Evolutionary conservation across 2,113 vertebrate species (phyloP), one percentile per base, ranked within the genome.

Genomic region (Sylvicapra grimmia): DNA sequence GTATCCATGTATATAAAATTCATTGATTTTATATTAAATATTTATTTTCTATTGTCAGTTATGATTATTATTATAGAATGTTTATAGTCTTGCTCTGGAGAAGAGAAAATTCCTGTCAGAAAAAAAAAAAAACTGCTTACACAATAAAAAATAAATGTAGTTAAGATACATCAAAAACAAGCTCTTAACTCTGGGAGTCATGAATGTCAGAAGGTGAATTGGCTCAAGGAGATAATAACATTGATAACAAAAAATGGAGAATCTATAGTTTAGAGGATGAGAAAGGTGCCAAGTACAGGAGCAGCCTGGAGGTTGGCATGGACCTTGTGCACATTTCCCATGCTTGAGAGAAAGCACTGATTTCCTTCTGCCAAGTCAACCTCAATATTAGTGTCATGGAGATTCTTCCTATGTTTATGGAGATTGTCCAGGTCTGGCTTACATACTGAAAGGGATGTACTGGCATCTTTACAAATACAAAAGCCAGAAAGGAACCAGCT

Each of bases 371-470:
- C 93, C 96, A 97, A 91, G 36, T 94, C 53, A 18, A 40, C 25
- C 15, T 88, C 49, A 36, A 65, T 44, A 51, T 90, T 87, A 72
- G 68, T 79, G 33, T 88, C 31, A 33, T 65, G 77, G 63, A 82
- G 87, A 68, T 9, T 75, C 63, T 80, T 58, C 29, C 47, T 40
- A 5, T 90, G 72, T 97, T 88, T n/a, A 47, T 96, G 86, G 86
- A 90, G 58, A 82, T 54, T 96, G 63, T 91, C 92, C 75, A 94
- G 82, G 82, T 29, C 65, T 96, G 63, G 89, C 86, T 95, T 25
- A 59, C 21, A 47, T 27, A 49, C 56, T 59, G 40, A 93, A 87
- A 88, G n/a, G 63, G 36, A 75, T 77, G 29, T 82, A 88, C 33
- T 95, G 89, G 93, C 89, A 95, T 25, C 33, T 75, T 93, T 88